These are phyloP conservation scores for Sinonovacula constricta DNA, from an alignment of 1,140 invertebrate species.

Conservation along the genomic window DNA sequence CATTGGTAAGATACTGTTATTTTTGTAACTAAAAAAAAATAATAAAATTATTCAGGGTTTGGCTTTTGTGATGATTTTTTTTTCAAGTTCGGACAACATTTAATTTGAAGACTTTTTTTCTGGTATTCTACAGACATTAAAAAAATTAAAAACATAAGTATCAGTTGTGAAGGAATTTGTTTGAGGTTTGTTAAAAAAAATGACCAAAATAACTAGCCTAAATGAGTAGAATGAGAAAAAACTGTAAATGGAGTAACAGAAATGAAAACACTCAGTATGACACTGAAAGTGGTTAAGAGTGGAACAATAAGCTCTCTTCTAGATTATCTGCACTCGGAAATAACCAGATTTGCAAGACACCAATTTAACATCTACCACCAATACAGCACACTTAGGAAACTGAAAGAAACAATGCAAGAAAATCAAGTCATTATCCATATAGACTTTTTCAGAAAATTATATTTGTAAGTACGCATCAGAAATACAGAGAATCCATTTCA, in stretches of 20 bases:
- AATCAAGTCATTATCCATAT: slow-evolving; percentile 1
- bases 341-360: background rate
- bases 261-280: background rate
- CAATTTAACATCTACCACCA: slow-evolving; percentile 10
- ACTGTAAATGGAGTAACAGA: background rate
- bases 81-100: too few relatives aligned
- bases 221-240: background rate
- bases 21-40: background rate
- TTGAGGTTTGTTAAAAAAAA: background rate
- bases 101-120: too few relatives aligned
- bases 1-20: too few relatives aligned
- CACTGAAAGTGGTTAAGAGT: slow-evolving; percentile 9
- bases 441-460: slow-evolving; percentile 39
- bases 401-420: slow-evolving; percentile 1
- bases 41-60: too few relatives aligned
- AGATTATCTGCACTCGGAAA: background rate
- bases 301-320: slow-evolving; percentile 19
- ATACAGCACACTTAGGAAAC: background rate
- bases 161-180: too few relatives aligned
- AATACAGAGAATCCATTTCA: slow-evolving; percentile 33
- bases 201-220: background rate
- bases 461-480: slow-evolving; percentile 17
- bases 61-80: too few relatives aligned
- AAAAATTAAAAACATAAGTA: too few relatives aligned
- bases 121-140: too few relatives aligned